Percentiles rank a stretch among this genome's conserved stretches.
phyloP scores from a whole-genome alignment of 1,140 invertebrate genomes.

The Apis dorsata region DNA sequence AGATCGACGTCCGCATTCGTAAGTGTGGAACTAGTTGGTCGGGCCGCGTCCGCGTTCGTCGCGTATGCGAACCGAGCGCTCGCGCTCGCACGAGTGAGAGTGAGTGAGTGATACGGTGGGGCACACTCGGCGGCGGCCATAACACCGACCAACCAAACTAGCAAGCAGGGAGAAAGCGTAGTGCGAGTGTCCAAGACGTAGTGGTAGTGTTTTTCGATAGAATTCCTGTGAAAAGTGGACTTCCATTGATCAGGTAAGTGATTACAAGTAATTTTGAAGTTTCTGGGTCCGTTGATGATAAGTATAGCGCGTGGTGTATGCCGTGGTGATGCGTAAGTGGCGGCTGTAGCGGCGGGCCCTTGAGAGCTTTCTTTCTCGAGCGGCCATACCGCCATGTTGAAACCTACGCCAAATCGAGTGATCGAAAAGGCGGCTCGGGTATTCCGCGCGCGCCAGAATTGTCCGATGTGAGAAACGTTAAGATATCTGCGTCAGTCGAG shows the following conservation, averaged over 20 bases:
- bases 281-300: constrained; percentile 34
- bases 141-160: constrained; percentile 76
- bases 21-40: constrained; percentile 51
- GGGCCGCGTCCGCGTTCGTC: constrained; percentile 61
- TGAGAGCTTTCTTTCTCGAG: constrained; percentile 79
- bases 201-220: constrained; percentile 74
- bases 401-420: constrained; percentile 74
- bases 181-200: constrained; percentile 68
- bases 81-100: constrained; percentile 69
- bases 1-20: constrained; percentile 38
- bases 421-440: constrained; percentile 59
- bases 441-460: constrained; percentile 53
- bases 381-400: constrained; percentile 80
- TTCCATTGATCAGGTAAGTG: constrained; percentile 74
- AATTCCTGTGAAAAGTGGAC: constrained; percentile 70
- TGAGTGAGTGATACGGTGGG: constrained; percentile 69
- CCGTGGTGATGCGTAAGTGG: constrained; percentile 55
- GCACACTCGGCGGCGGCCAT: constrained; percentile 76
- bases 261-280: constrained; percentile 51
- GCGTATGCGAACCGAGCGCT: constrained; percentile 63
- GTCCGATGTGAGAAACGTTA: constrained; percentile 38
- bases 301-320: constrained; percentile 59
- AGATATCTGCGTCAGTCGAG: constrained; percentile 52
- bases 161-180: constrained; percentile 74
- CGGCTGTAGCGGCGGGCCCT: constrained; percentile 67